A percentile compares a stretch with the other conserved stretches of the same genome.
Evolutionary conservation across 2,888 invertebrate genomes (phyloP).

Genomic region (Ctenicera cuprea): DNA sequence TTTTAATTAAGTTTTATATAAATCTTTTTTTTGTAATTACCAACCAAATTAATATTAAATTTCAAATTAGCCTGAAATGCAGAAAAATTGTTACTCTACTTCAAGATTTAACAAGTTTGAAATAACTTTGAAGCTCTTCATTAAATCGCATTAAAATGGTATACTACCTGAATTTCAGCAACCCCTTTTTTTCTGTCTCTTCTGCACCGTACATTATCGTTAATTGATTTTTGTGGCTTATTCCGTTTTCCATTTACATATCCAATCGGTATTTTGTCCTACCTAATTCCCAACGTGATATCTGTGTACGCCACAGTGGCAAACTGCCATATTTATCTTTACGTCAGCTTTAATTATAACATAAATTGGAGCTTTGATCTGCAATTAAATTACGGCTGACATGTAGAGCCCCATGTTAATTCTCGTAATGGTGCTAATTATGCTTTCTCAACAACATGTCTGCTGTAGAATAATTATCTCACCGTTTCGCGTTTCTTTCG

Average conservation of each 20-base stretch:
- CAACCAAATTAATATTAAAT: too few relatives aligned
- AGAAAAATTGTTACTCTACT: too few relatives aligned
- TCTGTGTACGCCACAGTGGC: neutral
- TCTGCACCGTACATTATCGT: neutral
- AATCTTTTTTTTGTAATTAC: too few relatives aligned
- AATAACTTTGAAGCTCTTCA: too few relatives aligned
- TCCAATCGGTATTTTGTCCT: conserved; percentile 13
- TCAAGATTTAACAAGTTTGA: too few relatives aligned
- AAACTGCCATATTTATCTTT: conserved; percentile 33
- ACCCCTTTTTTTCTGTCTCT: neutral
- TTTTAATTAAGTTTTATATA: too few relatives aligned
- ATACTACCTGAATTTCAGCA: too few relatives aligned
- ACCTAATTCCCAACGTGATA: conserved; percentile 14
- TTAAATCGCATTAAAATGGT: too few relatives aligned
- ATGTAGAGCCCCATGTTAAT: conserved; percentile 31
- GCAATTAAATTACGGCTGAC: conserved; percentile 34
- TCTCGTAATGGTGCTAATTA: conserved; percentile 26
- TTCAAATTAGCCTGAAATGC: too few relatives aligned
- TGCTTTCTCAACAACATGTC: conserved; percentile 12
- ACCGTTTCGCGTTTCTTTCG: neutral
- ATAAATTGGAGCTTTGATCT: conserved; percentile 43
- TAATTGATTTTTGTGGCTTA: conserved; percentile 19
- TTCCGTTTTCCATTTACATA: conserved; percentile 8
- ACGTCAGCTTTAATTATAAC: conserved; percentile 34
- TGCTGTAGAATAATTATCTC: neutral